Conservation (phyloP, 2,888 invertebrate genomes). For the Mechanitis messenoides region DNA sequence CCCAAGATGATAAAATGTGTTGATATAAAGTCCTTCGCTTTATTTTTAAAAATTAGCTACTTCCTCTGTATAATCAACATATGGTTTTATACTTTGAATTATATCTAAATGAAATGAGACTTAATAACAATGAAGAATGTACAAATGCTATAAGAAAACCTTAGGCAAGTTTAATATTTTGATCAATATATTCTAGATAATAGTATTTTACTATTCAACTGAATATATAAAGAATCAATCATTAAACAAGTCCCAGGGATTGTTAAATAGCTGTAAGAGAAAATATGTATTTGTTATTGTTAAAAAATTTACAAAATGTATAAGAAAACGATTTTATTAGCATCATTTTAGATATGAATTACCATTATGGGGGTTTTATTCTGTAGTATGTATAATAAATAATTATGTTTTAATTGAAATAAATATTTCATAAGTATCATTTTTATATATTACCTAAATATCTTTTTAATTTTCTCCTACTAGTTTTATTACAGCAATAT, state of each 20-base stretch:
- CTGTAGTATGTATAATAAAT: slow-evolving; percentile 40
- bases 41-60: slow-evolving; percentile 16
- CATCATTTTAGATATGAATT: slow-evolving; percentile 50
- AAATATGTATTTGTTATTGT: slow-evolving; percentile 57
- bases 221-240: background rate
- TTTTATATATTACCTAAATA: slow-evolving; percentile 1
- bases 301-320: slow-evolving; percentile 50
- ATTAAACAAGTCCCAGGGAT: background rate
- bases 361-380: slow-evolving; percentile 57
- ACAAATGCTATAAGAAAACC: slow-evolving; percentile 40
- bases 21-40: slow-evolving; percentile 40
- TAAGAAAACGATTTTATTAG: slow-evolving; percentile 43
- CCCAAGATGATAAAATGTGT: slow-evolving; percentile 72
- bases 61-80: slow-evolving; percentile 16
- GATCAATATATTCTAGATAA: background rate
- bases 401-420: slow-evolving; percentile 36
- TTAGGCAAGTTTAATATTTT: slow-evolving; percentile 6
- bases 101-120: slow-evolving; percentile 25
- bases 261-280: slow-evolving; percentile 47
- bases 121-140: slow-evolving; percentile 41
- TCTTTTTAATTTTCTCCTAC: slow-evolving; percentile 5
- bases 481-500: too few relatives aligned
- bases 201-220: background rate
- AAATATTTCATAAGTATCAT: slow-evolving; percentile 28
- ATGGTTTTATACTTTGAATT: background rate